Evolutionary conservation across 2,888 invertebrate genomes (phyloP), one percentile per base, ranked within the genome.

Genomic region (Oxycera nigricornis): DNA sequence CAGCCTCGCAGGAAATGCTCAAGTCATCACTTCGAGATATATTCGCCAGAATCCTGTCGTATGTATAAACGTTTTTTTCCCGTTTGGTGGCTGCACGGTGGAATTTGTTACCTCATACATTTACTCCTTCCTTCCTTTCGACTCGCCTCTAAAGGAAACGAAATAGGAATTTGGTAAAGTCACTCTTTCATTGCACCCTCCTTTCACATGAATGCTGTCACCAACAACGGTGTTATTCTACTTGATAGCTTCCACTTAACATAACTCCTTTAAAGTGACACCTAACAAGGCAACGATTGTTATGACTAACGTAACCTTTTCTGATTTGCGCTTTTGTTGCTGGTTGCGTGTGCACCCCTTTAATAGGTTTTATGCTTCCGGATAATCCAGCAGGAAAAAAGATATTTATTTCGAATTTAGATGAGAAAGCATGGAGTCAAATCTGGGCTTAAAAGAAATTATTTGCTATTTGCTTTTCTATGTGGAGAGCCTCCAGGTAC

Each of bases 281-380:
- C n/a, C 30, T 30, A 26, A 59, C 26, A 59, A 28, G 59, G 30
- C 59, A 59, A 6, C 55, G n/a, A 24, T 57, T 14, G 57, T 57
- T 26, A 57, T 22, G 57, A 57, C 57, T 22, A 57, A 57, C 57
- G 28, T 57, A 57, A 57, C 24, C 28, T 14, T 26, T 11, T 4
- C 6, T 4, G 57, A 26, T 57, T 9, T 14, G 46, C 6, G n/a
- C 2, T 11, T 17, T 3, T 46, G 14, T 11, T 46, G n/a, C 46
- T 46, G 17, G 3, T 46, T 46, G 3, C 46, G 46, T 3, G 46
- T 14, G 46, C 17, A 14, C 17, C 24, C 24, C 17, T 55, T 55
- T 55, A 24, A 3, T 55, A 17, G 52, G 52, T 17, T 22, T 24
- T 22, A 4, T 24, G 22, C 24, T 55, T 20, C 4, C 20, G 52